Evolutionary conservation across 2,888 invertebrate genomes (phyloP).

Genomic region (Limnephilus auricula): DNA sequence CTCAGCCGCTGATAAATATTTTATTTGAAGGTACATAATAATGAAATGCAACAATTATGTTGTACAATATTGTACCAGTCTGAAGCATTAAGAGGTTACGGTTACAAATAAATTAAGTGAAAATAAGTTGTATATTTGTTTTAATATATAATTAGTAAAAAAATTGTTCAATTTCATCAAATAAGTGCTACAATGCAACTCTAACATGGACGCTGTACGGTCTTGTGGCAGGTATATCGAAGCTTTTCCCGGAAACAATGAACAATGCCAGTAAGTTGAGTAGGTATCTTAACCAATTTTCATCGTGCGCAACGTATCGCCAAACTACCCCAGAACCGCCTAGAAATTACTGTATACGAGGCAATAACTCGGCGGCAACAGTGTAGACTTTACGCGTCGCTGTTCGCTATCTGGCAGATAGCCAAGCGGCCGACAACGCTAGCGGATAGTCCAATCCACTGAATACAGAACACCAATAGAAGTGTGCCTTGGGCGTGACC

Average conservation of each 20-base stretch:
- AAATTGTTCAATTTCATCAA: too few species aligned
- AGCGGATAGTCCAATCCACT: neutral
- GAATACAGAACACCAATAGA: neutral
- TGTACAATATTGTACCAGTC: too few species aligned
- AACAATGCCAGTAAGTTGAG: neutral
- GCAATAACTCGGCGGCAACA: conserved; percentile 23
- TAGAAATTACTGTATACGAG: neutral
- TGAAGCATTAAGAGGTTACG: too few species aligned
- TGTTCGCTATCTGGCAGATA: neutral
- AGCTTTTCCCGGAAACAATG: neutral
- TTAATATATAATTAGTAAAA: too few species aligned
- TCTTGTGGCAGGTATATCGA: neutral
- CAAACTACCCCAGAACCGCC: neutral
- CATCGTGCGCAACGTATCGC: neutral
- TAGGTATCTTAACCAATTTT: neutral
- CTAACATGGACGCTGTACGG: neutral
- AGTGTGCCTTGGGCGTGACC: neutral
- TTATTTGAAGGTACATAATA: too few species aligned
- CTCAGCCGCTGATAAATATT: too few species aligned
- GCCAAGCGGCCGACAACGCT: conserved; percentile 6
- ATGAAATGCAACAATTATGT: too few species aligned
- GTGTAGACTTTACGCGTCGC: neutral
- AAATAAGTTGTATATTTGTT: too few species aligned
- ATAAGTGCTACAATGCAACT: neutral
- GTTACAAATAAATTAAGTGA: too few species aligned